Base-by-base conservation (phyloP, 2,797 vertebrate genomes). In the Saxicola maurus region DNA sequence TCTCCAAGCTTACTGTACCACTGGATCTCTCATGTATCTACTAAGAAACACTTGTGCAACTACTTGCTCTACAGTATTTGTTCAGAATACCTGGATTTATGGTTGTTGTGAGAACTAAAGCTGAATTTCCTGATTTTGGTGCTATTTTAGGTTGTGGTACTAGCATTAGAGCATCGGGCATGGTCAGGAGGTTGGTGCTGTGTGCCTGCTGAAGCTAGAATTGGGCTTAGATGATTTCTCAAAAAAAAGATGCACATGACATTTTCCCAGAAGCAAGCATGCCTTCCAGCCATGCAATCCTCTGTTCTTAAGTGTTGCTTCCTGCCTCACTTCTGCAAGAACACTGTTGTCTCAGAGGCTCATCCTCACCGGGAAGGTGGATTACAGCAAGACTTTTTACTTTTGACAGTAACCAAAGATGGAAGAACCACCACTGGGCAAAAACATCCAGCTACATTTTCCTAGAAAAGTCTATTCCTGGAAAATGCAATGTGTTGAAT, bases 1-100 rank as follows among this genome's bases (percentile, higher is more conserved):
- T 23, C 46, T 78, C 25, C 28, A 18, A 61, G 6, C 25, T 35
- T 5, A 1, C 12, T 35, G 42, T 38, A 51, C 42, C 2, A 1
- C 2, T 10, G 21, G 10, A 16, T 13, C 35, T 30, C 42, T 62
- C 1, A 1, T 20, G 10, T 1, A 1, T 55, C 20, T 6, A 1
- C 62, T 31, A 28, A 83, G 74, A 81, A 86, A 65, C 24, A 46
- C 13, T 31, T 31, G 35, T 33, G 28, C 42, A 65, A 33, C 20
- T 35, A 20, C 10, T n/a, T n/a, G 59, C 64, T 78, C 68, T 81
- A 20, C 15, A 37, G 23, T 35, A 56, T 52, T 83, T 7, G 4
- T 59, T 86, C 43, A 55, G 40, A 51, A 65, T 76, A 68, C 19
- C 23, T 66, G 35, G 9, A 10, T 72, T 86, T 65, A 33, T 30